Evolutionary conservation across 2,888 invertebrate species (phyloP), one percentile per base, ranked within the genome.

Genomic region (Metacarcinus magister): DNA sequence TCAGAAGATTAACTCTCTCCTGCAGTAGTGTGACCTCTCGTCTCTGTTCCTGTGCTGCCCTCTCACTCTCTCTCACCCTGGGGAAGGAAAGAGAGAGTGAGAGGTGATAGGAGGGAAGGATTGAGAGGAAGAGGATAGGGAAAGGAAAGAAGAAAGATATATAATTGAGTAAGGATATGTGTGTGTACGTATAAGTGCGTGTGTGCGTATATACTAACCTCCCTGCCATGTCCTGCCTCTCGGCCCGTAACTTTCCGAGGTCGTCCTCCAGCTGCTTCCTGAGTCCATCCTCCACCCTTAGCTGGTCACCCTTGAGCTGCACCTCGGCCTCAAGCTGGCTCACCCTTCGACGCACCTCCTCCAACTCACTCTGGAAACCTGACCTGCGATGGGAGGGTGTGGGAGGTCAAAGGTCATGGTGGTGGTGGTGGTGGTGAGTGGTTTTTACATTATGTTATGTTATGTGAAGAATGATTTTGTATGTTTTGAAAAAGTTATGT

Each of bases 211-310:
- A 16, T 23, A 82, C 82, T 4, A 5, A 96, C 96, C 96, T 96
- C 28, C 46, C 60, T 7, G 96, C 95, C 95, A 96, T 54, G 7
- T 96, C 96, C 60, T 96, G 96, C n/a, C 96, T 48, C 54, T 96
- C 96, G 16, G 13, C 23, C 44, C 96, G 46, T 19, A 95, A 23
- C 19, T 39, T 89, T 4, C 87, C 48, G 28, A 96, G 82, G 67
- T 95, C 95, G 2, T 92, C 32, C 82, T 96, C 96, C 82, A 96
- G 44, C 89, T 93, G 95, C 39, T 48, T 87, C 44, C 96, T 60
- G 16, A 96, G 60, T 28, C 95, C 46, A 5, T 96, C 96, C 46
- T 96, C 96, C n/a, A 89, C 94, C 54, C 43, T 46, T 10, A 96
- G 67, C 67, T 96, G 94, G 67, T 96, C 94, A 43, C 46, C 46